A percentile compares a stretch with the other conserved stretches of the same genome.
These are phyloP conservation scores for Cryptops parisi DNA, from an alignment of 2,888 invertebrate species.

Conservation along the genomic window DNA sequence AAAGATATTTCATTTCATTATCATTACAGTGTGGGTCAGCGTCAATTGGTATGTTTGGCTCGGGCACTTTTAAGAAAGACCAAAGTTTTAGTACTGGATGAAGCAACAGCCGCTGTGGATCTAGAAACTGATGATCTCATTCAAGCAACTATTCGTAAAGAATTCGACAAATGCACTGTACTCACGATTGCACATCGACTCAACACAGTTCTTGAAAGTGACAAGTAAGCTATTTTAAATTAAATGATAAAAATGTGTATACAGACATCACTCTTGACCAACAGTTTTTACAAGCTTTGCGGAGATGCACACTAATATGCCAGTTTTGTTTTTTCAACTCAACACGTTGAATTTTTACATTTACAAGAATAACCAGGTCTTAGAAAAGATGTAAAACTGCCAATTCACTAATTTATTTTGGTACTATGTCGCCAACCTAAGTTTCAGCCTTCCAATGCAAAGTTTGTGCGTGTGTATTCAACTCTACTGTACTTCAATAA, in stretches of 20 bases:
- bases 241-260: too few relatives aligned
- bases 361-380: not conserved
- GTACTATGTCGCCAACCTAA: too few relatives aligned
- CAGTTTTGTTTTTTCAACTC: too few relatives aligned
- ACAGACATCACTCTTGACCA: too few relatives aligned
- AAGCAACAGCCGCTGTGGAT: conserved; percentile 41
- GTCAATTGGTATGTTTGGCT: conserved; percentile 36
- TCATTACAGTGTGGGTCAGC: conserved; percentile 33
- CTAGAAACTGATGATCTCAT: conserved; percentile 38
- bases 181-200: conserved; percentile 85
- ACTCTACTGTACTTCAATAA: too few relatives aligned
- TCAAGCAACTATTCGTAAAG: conserved; percentile 63
- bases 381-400: too few relatives aligned
- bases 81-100: conserved; percentile 38
- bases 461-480: too few relatives aligned
- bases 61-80: conserved; percentile 35
- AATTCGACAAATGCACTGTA: conserved; percentile 74
- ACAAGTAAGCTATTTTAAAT: conserved; percentile 34
- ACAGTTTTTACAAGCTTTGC: too few relatives aligned
- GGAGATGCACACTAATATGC: too few relatives aligned
- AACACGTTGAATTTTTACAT: not conserved
- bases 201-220: conserved; percentile 82
- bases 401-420: too few relatives aligned
- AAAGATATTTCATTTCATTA: too few relatives aligned
- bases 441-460: too few relatives aligned